These are phyloP conservation scores for Neomorphus geoffroyi DNA, from an alignment of 2,797 vertebrate genomes.

Conservation along the genomic window DNA sequence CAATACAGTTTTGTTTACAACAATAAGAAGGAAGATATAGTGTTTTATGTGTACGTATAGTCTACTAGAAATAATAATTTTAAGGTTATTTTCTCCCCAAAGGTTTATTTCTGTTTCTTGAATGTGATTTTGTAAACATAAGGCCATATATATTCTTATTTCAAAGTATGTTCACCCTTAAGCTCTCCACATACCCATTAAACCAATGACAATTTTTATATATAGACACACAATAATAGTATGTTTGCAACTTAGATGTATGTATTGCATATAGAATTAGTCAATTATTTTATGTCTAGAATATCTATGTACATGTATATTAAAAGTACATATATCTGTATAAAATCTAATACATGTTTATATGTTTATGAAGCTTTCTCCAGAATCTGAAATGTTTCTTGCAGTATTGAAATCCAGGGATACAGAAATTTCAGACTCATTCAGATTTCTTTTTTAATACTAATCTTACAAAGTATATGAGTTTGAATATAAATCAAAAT, in stretches of 20 bases:
- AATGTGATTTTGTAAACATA: background rate
- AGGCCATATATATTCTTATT: background rate
- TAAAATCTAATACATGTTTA: background rate
- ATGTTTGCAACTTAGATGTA: background rate
- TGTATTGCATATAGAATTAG: background rate
- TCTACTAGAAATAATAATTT: background rate
- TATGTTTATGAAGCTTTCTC: background rate
- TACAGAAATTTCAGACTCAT: background rate
- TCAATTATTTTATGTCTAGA: background rate
- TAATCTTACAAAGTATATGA: background rate
- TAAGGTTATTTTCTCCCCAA: background rate
- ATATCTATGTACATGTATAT: background rate
- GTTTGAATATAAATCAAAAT: background rate
- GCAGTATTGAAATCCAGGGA: background rate
- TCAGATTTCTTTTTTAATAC: background rate
- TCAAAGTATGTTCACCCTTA: background rate
- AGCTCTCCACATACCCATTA: background rate
- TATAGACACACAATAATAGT: background rate
- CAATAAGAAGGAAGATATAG: constrained; percentile 78
- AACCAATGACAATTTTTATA: background rate
- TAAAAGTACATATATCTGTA: background rate
- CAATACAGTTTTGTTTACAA: constrained; percentile 74
- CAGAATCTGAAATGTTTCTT: background rate
- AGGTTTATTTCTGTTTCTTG: background rate
- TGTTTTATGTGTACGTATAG: background rate